Evolutionary conservation across 2,888 invertebrate species (phyloP), one percentile per base, ranked within the genome.

Genomic region (Psylliodes chrysocephalus): DNA sequence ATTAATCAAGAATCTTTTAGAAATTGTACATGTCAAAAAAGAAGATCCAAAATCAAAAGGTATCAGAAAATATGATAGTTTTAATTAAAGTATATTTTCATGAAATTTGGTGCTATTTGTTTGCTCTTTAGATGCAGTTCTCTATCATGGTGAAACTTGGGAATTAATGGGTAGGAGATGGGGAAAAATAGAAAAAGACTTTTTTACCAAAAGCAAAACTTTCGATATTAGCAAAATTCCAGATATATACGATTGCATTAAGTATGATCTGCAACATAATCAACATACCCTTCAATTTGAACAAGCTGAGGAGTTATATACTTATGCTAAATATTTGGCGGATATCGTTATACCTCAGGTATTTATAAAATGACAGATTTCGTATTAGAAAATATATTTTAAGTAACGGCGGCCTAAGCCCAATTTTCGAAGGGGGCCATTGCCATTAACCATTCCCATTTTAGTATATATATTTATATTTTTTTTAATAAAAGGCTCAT

Each of bases 211-310:
- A 82, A 93, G 92, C 75, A 93, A 92, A 73, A 88, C 90, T 35
- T 99, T 93, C 82, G 99, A 99, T 81, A 98, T 99, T 76, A 98
- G 97, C 4, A 99, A 99, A 84, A 95, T 99, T 63, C 98, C 99
- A 0, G 99, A 99, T 81, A 99, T 99, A 71, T 99, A 99, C 79
- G 99, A 99, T 85, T 98, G 98, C 80, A 98, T 99, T 75, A 99
- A 99, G 81, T 99, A 96, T 79, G 99, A 99, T 83, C 84, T 98
- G 71, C 98, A 98, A 78, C 99, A 99, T 81, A 99, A 99, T 82
- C 95, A 96, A 78, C 95, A 96, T 77, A 95, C 95, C 0, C 82
- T 98, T 71, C 95, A 97, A 82, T 96, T 94, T 77, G 94, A 94
- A 76, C 89, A 92, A 78, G 95, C 96, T 0, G 95, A 96, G 79